These are phyloP conservation scores for Contarinia nasturtii DNA, from an alignment of 1,140 invertebrate genomes.

Conservation along the genomic window DNA sequence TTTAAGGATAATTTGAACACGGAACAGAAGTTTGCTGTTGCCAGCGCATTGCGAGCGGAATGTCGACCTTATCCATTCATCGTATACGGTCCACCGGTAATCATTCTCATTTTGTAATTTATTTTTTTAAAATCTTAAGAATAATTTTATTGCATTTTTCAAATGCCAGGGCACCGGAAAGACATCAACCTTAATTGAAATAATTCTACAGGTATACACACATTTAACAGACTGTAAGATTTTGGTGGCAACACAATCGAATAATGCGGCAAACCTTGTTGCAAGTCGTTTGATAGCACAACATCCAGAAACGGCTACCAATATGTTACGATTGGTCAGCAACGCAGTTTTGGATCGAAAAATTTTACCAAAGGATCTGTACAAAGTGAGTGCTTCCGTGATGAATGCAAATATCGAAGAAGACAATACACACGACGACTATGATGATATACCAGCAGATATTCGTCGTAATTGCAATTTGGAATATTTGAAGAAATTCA, in stretches of 20 bases:
- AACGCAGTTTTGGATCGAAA: constrained; percentile 35
- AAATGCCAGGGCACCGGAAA: constrained; percentile 65
- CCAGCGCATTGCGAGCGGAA: constrained; percentile 51
- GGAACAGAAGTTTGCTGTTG: constrained; percentile 59
- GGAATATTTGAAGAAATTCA: constrained; percentile 41
- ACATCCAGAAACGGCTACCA: constrained; percentile 28
- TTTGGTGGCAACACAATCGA: constrained; percentile 70
- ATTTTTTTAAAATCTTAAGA: too few species aligned
- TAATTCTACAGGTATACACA: constrained; percentile 56
- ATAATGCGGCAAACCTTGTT: constrained; percentile 70
- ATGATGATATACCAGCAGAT: constrained; percentile 18
- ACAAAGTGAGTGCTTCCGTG: constrained; percentile 46
- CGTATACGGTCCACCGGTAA: constrained; percentile 70
- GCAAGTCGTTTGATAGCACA: constrained; percentile 37
- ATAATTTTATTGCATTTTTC: too few species aligned
- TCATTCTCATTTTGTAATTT: too few species aligned
- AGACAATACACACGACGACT: constrained; percentile 21
- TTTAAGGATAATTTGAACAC: constrained; percentile 57
- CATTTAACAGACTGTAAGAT: constrained; percentile 45
- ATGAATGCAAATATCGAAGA: constrained; percentile 28
- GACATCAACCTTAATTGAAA: constrained; percentile 77
- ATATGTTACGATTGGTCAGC: constrained; percentile 50
- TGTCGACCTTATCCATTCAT: constrained; percentile 66
- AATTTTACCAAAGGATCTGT: constrained; percentile 36
- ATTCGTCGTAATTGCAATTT: constrained; percentile 29